Percentiles rank a stretch among this genome's conserved stretches.
Conservation (phyloP, 64 coral and sea anemone genomes). For the Stichodactyla helianthus region DNA sequence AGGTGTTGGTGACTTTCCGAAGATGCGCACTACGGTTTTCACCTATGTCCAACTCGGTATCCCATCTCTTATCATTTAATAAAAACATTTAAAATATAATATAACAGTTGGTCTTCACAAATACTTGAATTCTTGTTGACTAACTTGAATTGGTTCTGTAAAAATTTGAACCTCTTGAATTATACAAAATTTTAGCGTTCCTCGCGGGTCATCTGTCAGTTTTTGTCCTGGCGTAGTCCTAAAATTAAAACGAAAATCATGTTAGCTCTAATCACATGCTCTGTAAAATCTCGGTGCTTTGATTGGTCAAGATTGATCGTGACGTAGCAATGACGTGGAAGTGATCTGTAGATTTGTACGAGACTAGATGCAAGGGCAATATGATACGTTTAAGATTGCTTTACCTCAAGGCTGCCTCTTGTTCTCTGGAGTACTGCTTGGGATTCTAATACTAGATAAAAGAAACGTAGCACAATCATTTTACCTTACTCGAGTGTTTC, state of each 20-base stretch:
- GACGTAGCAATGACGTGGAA: too few relatives aligned
- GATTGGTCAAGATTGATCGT: too few relatives aligned
- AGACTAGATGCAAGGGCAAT: background rate
- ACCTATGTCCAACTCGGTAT: too few relatives aligned
- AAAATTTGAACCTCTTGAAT: background rate
- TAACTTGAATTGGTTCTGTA: background rate
- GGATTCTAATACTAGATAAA: conserved; percentile 12
- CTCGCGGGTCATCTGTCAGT: background rate
- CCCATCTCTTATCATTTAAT: too few relatives aligned
- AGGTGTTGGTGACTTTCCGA: too few relatives aligned
- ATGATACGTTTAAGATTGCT: background rate
- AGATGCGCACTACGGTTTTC: too few relatives aligned
- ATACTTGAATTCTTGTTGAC: background rate
- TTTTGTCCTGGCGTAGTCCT: background rate
- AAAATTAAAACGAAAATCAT: background rate
- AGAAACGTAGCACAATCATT: background rate
- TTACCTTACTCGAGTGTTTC: too few relatives aligned
- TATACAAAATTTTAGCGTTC: background rate
- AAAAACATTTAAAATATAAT: background rate
- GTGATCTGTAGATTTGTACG: too few relatives aligned
- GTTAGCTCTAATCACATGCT: background rate
- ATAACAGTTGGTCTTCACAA: background rate
- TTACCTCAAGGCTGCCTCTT: conserved; percentile 17
- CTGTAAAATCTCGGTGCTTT: background rate
- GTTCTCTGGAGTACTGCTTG: conserved; percentile 8